Base-by-base conservation (phyloP, 2,113 vertebrate species). In the Haemorhous mexicanus region DNA sequence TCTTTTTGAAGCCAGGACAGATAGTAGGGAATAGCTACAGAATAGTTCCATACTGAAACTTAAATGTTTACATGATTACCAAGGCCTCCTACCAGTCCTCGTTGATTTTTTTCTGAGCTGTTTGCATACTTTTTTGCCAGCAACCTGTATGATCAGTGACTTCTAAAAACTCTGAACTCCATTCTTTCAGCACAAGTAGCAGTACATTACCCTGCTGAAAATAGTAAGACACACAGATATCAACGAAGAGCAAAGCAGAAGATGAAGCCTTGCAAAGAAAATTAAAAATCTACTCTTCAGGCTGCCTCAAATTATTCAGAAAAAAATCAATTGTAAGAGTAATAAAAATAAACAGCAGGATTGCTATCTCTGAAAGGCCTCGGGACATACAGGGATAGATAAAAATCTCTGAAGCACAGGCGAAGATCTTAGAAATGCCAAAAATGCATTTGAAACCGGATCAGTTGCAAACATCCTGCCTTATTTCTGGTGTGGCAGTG, bases 371-470 rank as follows among this genome's bases (percentile, higher is more conserved):
- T 77, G 72, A 80, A 83, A 91, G 47, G 87, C 95, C 94, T 64
- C 5, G 0, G 75, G 93, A 90, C 39, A 75, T 26, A 49, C 12
- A 82, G n/a, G 53, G 52, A 69, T 30, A 95, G 94, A 97, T 89
- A 87, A 89, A 91, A 94, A 93, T 94, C 93, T 70, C 59, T 63
- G 84, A 90, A 93, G 82, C 82, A 44, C 43, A 50, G 78, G 24
- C 70, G 43, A 94, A 55, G 91, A 94, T 86, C 63, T 80, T 27
- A 95, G 82, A 94, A 95, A 90, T 91, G 79, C 82, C 82, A 87
- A 88, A 96, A 93, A 93, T 58, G 82, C 0, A 0, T 95, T 91
- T 94, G 95, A 96, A 96, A 95, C 55, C 3, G 2, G 79, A 93
- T 77, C 85, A 70, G 76, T 33, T 63, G 64, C 92, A 93, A 88